phyloP scores from a whole-genome alignment of 2,797 vertebrate species.

The Botia almorhae region DNA sequence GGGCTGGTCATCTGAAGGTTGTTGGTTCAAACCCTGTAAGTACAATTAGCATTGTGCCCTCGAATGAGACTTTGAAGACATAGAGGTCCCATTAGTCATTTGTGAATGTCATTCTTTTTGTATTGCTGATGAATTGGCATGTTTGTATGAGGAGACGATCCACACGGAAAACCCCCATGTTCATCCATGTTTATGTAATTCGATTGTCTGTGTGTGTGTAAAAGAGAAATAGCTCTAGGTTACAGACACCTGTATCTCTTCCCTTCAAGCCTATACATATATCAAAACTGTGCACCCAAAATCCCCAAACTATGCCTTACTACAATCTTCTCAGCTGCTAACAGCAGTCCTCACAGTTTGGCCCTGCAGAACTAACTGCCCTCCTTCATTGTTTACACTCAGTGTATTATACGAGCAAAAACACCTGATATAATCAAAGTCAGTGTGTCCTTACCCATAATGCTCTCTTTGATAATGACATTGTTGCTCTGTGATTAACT shows the following conservation, averaged over 20 bases:
- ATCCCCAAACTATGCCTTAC: constrained; percentile 40
- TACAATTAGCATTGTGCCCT: not conserved
- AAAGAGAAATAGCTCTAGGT: constrained; percentile 65
- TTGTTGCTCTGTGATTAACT: constrained; percentile 50
- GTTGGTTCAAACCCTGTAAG: not conserved
- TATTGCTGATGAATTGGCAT: not conserved
- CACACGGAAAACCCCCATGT: constrained; percentile 11
- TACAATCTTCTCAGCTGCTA: not conserved
- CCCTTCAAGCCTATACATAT: constrained; percentile 48
- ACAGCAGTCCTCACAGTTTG: constrained; percentile 6
- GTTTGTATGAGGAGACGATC: not conserved
- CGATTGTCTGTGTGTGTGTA: constrained; percentile 25
- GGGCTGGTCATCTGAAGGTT: not conserved
- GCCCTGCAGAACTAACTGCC: not conserved
- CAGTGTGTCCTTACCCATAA: constrained; percentile 55
- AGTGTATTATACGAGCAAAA: constrained; percentile 46
- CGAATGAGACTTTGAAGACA: not conserved
- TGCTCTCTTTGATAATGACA: constrained; percentile 47
- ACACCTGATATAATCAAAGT: constrained; percentile 58
- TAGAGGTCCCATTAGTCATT: not conserved
- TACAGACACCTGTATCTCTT: constrained; percentile 72
- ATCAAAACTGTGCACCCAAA: constrained; percentile 59
- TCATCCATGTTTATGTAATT: constrained; percentile 20
- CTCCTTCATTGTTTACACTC: not conserved
- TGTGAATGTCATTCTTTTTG: not conserved